Evolutionary conservation across 2,888 invertebrate species (phyloP).

Genomic region (Girardia tigrina): DNA sequence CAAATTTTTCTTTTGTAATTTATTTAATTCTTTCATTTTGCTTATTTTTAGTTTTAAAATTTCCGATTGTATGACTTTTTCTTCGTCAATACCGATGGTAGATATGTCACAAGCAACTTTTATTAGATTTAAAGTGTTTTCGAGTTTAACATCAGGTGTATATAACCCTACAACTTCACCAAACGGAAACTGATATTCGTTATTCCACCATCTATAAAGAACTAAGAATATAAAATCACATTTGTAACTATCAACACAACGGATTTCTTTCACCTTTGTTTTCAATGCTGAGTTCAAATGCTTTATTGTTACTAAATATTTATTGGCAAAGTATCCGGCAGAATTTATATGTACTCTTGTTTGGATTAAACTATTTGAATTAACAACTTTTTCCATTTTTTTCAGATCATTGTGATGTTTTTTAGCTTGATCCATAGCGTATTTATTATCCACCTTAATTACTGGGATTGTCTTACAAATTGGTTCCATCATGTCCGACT

Average conservation of each 20-base stretch:
- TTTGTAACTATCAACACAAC: neutral
- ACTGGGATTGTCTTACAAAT: neutral
- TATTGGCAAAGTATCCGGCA: neutral
- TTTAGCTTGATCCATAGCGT: neutral
- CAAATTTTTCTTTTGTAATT: neutral
- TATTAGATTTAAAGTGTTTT: constrained; percentile 19
- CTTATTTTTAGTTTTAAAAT: neutral
- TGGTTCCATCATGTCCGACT: neutral
- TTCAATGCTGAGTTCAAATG: neutral
- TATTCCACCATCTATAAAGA: neutral
- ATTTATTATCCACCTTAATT: neutral
- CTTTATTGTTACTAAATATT: neutral
- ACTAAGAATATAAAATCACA: neutral
- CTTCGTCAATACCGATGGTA: neutral
- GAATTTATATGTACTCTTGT: neutral
- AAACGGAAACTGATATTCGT: neutral
- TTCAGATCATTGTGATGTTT: neutral
- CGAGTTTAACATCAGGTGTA: neutral
- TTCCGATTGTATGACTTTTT: neutral
- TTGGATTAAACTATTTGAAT: neutral
- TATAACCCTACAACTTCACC: neutral
- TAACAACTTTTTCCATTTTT: neutral
- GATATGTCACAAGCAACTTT: neutral
- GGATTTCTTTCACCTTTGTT: neutral
- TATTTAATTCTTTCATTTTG: neutral